These are phyloP conservation scores for Crocidura indochinensis DNA, from an alignment of 2,797 vertebrate genomes.

Conservation along the genomic window DNA sequence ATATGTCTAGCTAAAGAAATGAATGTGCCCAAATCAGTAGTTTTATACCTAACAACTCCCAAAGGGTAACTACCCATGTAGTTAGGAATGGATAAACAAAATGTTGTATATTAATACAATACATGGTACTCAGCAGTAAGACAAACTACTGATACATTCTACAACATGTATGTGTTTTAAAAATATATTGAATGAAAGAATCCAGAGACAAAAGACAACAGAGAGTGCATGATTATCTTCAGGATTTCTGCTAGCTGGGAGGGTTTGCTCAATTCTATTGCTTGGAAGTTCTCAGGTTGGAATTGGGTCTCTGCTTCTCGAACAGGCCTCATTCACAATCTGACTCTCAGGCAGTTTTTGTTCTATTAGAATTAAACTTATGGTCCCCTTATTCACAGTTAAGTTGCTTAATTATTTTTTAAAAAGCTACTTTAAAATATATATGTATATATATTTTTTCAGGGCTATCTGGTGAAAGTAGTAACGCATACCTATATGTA, in stretches of 20 bases:
- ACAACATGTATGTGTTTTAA: background rate
- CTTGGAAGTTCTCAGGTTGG: conserved; percentile 31
- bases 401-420: background rate
- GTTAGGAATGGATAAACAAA: conserved; percentile 24
- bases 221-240: background rate
- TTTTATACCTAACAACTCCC: conserved; percentile 5
- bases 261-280: conserved; percentile 30
- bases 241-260: conserved; percentile 62
- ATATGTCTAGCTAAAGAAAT: conserved; percentile 39
- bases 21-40: conserved; percentile 9
- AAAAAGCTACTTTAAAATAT: no score
- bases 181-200: conserved; percentile 41
- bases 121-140: conserved; percentile 37
- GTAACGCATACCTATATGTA: background rate
- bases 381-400: background rate
- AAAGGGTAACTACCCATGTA: conserved; percentile 27
- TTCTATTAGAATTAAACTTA: background rate
- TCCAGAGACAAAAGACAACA: background rate
- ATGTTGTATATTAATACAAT: background rate
- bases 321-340: background rate
- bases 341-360: conserved; percentile 55
- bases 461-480: background rate
- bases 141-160: background rate
- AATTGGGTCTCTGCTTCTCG: conserved; percentile 48
- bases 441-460: no score